Evolutionary conservation across 2,888 invertebrate genomes (phyloP), one percentile per base, ranked within the genome.

Genomic region (Globia sparganii): DNA sequence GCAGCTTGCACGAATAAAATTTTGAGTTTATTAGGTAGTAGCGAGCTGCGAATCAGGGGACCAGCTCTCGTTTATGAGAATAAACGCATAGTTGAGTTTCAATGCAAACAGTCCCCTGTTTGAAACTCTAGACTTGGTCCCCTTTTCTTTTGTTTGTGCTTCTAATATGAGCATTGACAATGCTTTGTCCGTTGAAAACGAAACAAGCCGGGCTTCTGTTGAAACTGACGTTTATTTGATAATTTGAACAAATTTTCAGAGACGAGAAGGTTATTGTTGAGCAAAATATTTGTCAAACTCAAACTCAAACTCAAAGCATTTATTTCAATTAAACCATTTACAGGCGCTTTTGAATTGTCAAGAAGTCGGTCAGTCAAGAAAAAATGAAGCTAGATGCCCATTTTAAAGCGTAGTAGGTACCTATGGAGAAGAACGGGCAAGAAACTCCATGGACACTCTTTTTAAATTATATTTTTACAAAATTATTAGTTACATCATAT

Each of bases 131-230:
- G 62, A 73, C 68, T 66, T 21, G 65, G 67, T 66, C 34, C 40
- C 46, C 58, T 66, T 65, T 87, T 78, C 77, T 84, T 79, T 85
- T 84, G 86, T 84, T 77, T 81, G 49, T 34, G 53, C 65, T 77
- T 62, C 71, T 78, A 74, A 77, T 77, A 80, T 74, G 74, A 78
- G 53, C 83, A 65, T 72, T 72, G 77, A 78, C 80, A 81, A 84
- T 75, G 81, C 81, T 85, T 79, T 86, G 82, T 84, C 40, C 70
- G 43, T 73, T 76, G 62, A 31, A 71, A 78, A 72, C 61, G 53
- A 81, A 81, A 86, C 78, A 80, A 75, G 70, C 78, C 73, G 65
- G 62, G 78, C 67, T 75, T 61, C 71, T 78, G 76, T 73, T 83
- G 53, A 66, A 81, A 67, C 65, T 64, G 71, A 80, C 69, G 78